Base-by-base conservation (phyloP, 2,888 invertebrate species). In the Microchrysa polita region DNA sequence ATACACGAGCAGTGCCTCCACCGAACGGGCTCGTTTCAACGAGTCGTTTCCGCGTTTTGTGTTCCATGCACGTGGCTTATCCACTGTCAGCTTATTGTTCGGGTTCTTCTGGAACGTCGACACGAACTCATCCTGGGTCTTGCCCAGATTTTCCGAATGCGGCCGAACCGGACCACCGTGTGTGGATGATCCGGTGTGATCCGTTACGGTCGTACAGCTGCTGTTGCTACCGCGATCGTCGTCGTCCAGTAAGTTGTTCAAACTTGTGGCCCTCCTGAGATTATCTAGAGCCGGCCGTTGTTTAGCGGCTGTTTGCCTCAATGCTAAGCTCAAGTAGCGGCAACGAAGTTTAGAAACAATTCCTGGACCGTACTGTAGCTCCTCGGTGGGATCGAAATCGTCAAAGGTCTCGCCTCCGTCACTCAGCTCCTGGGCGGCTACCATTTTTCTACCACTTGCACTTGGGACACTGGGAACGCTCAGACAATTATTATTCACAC, bases 291-390 rank as follows among this genome's bases (percentile, higher is more conserved):
- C 90, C 7, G 90, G 90, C 4, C 93, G 88, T 55, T 88, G 88
- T 75, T 88, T 87, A 74, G 84, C 85, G 79, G 88, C 89, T 55
- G 90, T 89, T 79, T 93, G 93, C n/a, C 94, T 88, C 76, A 95
- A 85, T 10, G 95, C 93, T 77, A 95, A 88, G 83, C 93, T 94
- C 77, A 96, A 88, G 83, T 95, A 96, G 81, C 94, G 92, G 82
- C 93, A 93, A 82, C 93, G 91, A 78, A 96, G 88, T 80, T 92
- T 92, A 81, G 93, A 94, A 52, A 96, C 96, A 81, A 96, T 95
- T 74, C 96, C 95, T 69, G 96, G 96, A 0, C 96, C 96, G 86
- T 96, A 95, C 81, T 92, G 91, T 74, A 95, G 86, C 82, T 95
- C 95, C 84, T 94, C 94, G 78, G 88, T 88, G 71, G 88, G 88